Percentiles rank a stretch among this genome's conserved stretches.
Evolutionary conservation across 2,888 invertebrate genomes (phyloP).

Genomic region (Chydorus sphaericus): DNA sequence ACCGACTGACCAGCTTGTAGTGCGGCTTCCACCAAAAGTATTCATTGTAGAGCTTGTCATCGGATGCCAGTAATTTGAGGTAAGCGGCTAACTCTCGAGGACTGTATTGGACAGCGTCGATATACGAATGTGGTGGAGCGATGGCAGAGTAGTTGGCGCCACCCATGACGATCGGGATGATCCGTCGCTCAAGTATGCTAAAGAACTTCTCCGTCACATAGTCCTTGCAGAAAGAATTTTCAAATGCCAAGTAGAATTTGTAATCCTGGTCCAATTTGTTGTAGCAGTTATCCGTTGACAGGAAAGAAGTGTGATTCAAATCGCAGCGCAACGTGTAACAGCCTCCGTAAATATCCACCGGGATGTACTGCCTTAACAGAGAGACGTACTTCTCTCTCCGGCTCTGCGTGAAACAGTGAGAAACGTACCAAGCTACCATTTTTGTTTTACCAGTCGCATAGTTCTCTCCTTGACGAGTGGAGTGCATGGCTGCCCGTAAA

Average conservation of each 20-base stretch:
- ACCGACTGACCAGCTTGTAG: neutral
- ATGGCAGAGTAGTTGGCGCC: conserved; percentile 12
- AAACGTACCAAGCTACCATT: conserved; percentile 19
- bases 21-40: conserved; percentile 15
- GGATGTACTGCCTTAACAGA: conserved; percentile 16
- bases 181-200: conserved; percentile 1
- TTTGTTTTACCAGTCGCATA: conserved; percentile 13
- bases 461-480: neutral
- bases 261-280: conserved; percentile 9
- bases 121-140: conserved; percentile 14
- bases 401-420: conserved; percentile 18
- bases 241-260: conserved; percentile 16
- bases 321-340: conserved; percentile 12
- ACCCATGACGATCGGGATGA: conserved; percentile 12
- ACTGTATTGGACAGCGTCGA: conserved; percentile 11
- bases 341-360: conserved; percentile 17
- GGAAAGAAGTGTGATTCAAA: neutral
- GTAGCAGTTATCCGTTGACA: conserved; percentile 5
- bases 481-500: neutral
- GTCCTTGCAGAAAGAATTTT: conserved; percentile 15
- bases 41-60: conserved; percentile 10
- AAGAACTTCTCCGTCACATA: conserved; percentile 15
- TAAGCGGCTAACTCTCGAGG: conserved; percentile 9
- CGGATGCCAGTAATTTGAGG: conserved; percentile 5
- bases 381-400: conserved; percentile 18